Evolutionary conservation across 2,888 invertebrate genomes (phyloP), one percentile per base, ranked within the genome.

Genomic region (Dimorphilus gyrociliatus): DNA sequence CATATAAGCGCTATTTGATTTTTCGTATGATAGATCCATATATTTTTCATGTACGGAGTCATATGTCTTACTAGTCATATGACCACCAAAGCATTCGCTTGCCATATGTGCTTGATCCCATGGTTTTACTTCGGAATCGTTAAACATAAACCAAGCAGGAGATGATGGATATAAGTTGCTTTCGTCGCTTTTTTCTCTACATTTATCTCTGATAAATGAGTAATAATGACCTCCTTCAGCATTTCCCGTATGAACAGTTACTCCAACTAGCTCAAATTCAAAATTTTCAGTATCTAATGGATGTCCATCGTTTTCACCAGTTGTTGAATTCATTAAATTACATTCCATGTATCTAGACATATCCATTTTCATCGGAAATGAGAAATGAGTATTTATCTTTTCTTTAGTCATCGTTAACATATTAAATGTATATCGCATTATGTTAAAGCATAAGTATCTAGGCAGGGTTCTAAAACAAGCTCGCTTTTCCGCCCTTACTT

Each of bases 201-300:
- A 16, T 25, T 23, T 23, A 17, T 88, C 88, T 42, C 85, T 74
- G 39, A 90, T 90, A 60, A 90, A 90, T 79, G 64, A 63, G 64
- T 88, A 88, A 63, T 90, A 90, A 63, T 90, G 90, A 0, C 90
- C 90, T 31, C 88, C 88, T 60, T 90, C 90, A 1, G 90, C 90
- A 0, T 86, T 90, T n/a, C 90, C 90, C 12, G 90, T 90, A 65
- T 90, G 90, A 0, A 90, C 90, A 0, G 90, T 90, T 8, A 90
- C 86, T 8, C 90, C 90, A 38, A 82, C 82, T 39, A 85, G 62
- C 60, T 82, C 81, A 63, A 80, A 72, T 36, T 68, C 64, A n/a
- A n/a, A n/a, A n/a, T n/a, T n/a, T n/a, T n/a, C n/a, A n/a, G n/a
- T n/a, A 16, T 44, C 43, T 5, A 46, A 46, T 4, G 25, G 16